Evolutionary conservation across 2,113 vertebrate species (phyloP).

Genomic region (Corythaeola cristata): DNA sequence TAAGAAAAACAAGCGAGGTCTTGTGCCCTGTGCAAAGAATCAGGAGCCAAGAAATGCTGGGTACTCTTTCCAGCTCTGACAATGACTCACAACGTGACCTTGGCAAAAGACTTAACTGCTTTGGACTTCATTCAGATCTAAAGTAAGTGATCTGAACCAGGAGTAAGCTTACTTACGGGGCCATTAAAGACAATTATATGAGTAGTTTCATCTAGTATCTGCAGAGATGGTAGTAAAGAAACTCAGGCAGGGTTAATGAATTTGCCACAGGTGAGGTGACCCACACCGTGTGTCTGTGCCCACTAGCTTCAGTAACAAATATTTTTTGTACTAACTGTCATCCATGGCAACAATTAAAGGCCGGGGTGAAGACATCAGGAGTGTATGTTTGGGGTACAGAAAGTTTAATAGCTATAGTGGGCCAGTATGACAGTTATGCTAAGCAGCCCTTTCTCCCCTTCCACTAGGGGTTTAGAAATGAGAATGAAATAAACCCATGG

Average conservation of each 20-base stretch:
- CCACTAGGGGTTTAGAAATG: background rate
- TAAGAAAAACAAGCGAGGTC: conserved; percentile 25
- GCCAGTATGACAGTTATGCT: background rate
- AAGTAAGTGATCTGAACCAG: conserved; percentile 26
- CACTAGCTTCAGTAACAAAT: background rate
- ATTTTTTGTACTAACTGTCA: background rate
- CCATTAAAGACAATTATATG: conserved; percentile 38
- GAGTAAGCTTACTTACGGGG: background rate
- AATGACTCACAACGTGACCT: conserved; percentile 21
- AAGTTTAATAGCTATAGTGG: background rate
- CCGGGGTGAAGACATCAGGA: background rate
- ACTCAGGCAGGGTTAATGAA: background rate
- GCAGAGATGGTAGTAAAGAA: background rate
- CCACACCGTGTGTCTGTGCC: background rate
- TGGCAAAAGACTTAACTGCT: conserved; percentile 34
- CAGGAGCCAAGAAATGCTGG: conserved; percentile 28
- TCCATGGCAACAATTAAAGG: background rate
- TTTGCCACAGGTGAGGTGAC: background rate
- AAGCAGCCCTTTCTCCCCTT: background rate
- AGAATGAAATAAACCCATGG: background rate
- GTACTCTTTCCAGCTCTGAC: conserved; percentile 24
- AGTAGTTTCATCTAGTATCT: background rate
- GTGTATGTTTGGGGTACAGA: background rate
- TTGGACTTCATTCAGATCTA: conserved; percentile 25
- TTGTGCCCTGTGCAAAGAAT: background rate